A percentile compares a stretch with the other conserved stretches of the same genome.
Conservation (phyloP, 2,797 vertebrate species). For the Otus scops region DNA sequence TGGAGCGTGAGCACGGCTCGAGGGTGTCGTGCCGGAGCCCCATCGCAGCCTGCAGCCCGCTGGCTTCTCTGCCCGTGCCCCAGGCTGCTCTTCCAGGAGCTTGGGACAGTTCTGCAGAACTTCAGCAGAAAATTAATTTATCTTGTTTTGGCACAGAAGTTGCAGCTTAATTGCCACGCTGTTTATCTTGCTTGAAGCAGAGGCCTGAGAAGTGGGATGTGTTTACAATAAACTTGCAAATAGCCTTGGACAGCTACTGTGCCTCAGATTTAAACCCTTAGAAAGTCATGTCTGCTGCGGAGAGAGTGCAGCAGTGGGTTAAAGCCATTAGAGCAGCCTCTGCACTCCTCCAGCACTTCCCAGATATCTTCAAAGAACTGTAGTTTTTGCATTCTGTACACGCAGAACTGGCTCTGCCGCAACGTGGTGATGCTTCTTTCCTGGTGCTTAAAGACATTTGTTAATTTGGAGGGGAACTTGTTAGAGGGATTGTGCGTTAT, state of each 20-base stretch:
- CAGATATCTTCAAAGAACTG: neutral
- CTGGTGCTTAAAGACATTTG: neutral
- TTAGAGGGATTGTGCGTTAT: neutral
- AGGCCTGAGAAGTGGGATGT: neutral
- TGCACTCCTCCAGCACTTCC: neutral
- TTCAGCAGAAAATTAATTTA: neutral
- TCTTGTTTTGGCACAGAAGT: neutral
- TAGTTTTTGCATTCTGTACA: neutral
- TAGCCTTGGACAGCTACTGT: neutral
- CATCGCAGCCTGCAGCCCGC: neutral
- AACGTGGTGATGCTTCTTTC: neutral
- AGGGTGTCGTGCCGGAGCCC: too few relatives aligned
- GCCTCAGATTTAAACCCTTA: neutral
- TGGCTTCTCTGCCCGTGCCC: neutral
- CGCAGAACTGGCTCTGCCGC: neutral
- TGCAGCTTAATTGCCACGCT: rapidly evolving
- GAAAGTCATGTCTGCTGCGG: rapidly evolving
- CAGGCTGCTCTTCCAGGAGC: neutral
- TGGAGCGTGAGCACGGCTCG: neutral
- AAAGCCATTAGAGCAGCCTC: neutral
- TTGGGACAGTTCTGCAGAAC: neutral
- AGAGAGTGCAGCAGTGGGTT: neutral
- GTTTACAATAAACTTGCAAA: neutral
- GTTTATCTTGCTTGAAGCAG: neutral
- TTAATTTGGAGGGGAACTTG: neutral